A percentile compares a stretch with the other conserved stretches of the same genome.
phyloP scores from a whole-genome alignment of 2,888 invertebrate genomes.

The Lucinisca nassula region DNA sequence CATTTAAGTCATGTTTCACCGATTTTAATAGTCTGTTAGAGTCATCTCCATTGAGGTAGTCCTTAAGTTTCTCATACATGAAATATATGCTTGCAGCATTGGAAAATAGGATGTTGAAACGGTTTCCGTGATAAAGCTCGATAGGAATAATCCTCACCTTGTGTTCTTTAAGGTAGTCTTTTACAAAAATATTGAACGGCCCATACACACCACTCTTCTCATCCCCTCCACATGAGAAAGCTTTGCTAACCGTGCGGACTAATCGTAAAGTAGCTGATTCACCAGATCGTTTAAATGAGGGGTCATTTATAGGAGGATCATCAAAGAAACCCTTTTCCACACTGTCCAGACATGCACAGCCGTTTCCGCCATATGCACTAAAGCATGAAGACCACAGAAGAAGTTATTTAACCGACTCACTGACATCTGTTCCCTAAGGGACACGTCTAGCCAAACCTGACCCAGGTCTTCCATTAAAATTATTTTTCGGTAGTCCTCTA shows the following conservation, averaged over 20 bases:
- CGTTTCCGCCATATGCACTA: constrained; percentile 68
- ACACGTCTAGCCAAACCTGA: constrained; percentile 55
- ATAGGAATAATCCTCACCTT: constrained; percentile 28
- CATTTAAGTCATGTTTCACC: constrained; percentile 44
- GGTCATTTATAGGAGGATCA: constrained; percentile 41
- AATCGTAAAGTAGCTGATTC: constrained; percentile 33
- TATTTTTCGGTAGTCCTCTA: constrained; percentile 13
- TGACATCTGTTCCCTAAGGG: constrained; percentile 36
- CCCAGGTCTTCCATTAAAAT: constrained; percentile 52
- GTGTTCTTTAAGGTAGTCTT: constrained; percentile 41
- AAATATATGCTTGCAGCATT: constrained; percentile 50
- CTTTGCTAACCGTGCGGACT: constrained; percentile 34
- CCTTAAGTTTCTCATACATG: constrained; percentile 28
- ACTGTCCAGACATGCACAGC: constrained; percentile 7
- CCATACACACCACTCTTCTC: constrained; percentile 51
- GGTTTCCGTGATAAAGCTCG: constrained; percentile 46
- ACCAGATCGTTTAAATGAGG: constrained; percentile 27
- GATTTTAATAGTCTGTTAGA: constrained; percentile 44
- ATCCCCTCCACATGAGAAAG: constrained; percentile 49
- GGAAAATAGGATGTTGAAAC: constrained; percentile 52
- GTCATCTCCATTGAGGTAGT: constrained; percentile 30
- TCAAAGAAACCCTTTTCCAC: constrained; percentile 52
- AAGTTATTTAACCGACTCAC: constrained; percentile 62
- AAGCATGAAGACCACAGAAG: constrained; percentile 71
- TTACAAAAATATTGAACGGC: constrained; percentile 32